Conservation (phyloP, 2,888 invertebrate genomes). For the Sinotaia quadrata region DNA sequence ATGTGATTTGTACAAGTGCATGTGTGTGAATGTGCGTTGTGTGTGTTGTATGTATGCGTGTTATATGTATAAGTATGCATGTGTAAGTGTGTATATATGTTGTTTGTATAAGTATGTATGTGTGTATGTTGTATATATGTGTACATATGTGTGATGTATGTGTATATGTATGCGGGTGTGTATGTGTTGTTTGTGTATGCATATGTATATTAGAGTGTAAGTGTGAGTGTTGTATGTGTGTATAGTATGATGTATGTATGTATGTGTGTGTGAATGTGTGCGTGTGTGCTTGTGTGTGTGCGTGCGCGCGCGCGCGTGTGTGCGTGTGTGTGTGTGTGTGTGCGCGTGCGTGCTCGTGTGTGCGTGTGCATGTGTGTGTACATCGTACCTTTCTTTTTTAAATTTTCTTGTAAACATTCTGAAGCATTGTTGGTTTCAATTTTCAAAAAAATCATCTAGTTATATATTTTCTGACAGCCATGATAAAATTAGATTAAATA, state of each 20-base stretch:
- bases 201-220: not conserved
- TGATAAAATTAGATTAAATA: too few species aligned
- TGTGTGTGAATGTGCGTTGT: not conserved
- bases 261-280: too few species aligned
- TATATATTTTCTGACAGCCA: too few species aligned
- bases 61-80: not conserved
- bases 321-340: not conserved
- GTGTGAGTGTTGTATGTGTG: not conserved
- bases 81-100: not conserved
- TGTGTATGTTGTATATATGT: too few species aligned
- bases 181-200: not conserved
- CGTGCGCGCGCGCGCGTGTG: not conserved
- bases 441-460: too few species aligned
- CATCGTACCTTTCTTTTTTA: too few species aligned
- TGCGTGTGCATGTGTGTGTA: not conserved
- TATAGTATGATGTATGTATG: conserved; percentile 2
- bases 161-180: not conserved
- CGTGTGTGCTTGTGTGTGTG: too few species aligned
- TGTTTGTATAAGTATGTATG: conserved; percentile 1
- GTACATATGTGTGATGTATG: too few species aligned
- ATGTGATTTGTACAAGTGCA: not conserved
- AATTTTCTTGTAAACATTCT: too few species aligned
- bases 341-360: too few species aligned
- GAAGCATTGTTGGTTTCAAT: too few species aligned
- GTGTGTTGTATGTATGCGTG: not conserved